Conservation (phyloP, 2,113 vertebrate species). For the Spheniscus mendiculus region DNA sequence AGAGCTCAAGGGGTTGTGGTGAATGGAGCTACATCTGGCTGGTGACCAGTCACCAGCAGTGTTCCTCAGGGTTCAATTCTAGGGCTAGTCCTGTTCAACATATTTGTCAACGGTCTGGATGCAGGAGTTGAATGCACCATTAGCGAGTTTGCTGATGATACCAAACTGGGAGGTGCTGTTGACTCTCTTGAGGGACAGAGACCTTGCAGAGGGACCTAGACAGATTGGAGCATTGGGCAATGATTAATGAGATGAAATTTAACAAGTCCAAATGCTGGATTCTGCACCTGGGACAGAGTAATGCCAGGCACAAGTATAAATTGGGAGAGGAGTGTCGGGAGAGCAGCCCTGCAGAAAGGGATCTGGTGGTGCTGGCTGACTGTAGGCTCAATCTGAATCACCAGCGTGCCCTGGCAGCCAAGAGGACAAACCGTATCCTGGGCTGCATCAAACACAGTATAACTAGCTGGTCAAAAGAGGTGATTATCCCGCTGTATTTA, state of each 20-base stretch:
- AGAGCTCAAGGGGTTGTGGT: neutral
- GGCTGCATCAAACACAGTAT: neutral
- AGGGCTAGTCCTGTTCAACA: neutral
- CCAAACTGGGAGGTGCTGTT: neutral
- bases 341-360: neutral
- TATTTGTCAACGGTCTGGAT: neutral
- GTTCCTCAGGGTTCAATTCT: neutral
- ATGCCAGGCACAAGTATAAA: neutral
- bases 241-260: neutral
- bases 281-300: neutral
- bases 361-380: neutral
- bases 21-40: neutral
- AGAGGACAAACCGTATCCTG: neutral
- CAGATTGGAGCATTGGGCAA: neutral
- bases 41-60: rapidly evolving
- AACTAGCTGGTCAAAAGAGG: neutral
- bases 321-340: neutral
- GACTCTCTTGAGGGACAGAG: neutral
- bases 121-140: neutral
- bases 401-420: neutral
- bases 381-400: rapidly evolving
- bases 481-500: neutral
- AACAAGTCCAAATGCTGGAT: neutral
- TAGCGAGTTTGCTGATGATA: neutral
- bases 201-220: neutral